Conservation (phyloP, 2,113 vertebrate genomes). For the Ibidorhyncha struthersii region DNA sequence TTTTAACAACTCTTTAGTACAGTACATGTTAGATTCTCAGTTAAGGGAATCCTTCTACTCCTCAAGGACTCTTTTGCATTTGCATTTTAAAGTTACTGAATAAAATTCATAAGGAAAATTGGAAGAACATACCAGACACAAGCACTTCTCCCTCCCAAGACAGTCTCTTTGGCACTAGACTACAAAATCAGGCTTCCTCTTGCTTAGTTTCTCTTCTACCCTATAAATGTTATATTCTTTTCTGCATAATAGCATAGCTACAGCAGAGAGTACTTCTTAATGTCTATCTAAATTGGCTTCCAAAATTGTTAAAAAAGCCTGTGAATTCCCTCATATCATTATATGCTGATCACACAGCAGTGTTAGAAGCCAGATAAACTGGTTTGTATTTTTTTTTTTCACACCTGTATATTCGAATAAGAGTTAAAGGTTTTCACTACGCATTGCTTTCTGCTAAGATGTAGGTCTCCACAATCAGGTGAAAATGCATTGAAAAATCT, state of each 20-base stretch:
- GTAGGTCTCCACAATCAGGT: neutral
- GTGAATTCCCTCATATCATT: neutral
- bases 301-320: neutral
- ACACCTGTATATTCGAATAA: neutral
- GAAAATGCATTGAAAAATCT: neutral
- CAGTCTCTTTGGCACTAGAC: neutral
- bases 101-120: neutral
- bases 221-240: neutral
- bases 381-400: neutral
- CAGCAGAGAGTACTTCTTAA: neutral
- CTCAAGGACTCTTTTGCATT: neutral
- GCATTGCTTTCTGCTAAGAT: neutral
- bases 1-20: neutral
- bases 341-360: neutral
- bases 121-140: neutral
- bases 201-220: neutral
- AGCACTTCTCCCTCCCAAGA: neutral
- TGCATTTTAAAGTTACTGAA: slow-evolving; percentile 22
- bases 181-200: neutral
- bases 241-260: neutral
- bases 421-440: neutral
- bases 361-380: neutral
- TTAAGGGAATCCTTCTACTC: neutral
- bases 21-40: neutral
- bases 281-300: neutral